A percentile compares a stretch with the other conserved stretches of the same genome.
Conservation (phyloP, 1,140 invertebrate genomes). For the Rhyzopertha dominica region DNA sequence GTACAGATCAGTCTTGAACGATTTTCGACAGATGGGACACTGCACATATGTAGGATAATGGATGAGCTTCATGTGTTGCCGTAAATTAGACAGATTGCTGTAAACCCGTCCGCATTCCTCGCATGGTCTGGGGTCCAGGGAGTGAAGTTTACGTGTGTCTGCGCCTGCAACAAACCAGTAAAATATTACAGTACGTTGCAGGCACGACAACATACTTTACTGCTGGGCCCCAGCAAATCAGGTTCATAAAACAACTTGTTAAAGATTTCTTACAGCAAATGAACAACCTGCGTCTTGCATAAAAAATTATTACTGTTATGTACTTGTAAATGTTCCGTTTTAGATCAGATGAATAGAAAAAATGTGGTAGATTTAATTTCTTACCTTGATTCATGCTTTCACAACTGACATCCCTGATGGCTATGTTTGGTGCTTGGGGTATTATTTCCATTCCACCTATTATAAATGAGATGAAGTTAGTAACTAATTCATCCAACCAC, state of each 20-base stretch:
- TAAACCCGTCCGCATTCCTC: conserved; percentile 72
- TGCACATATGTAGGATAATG: conserved; percentile 71
- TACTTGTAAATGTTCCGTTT: too few species aligned
- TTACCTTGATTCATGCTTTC: conserved; percentile 27
- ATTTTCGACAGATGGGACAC: conserved; percentile 68
- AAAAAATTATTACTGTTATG: too few species aligned
- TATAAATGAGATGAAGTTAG: conserved; percentile 2
- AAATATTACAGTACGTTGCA: conserved; percentile 29
- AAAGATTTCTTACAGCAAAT: too few species aligned
- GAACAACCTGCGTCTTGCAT: too few species aligned
- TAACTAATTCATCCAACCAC: neutral
- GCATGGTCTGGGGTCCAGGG: conserved; percentile 64
- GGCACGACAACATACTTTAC: conserved; percentile 24
- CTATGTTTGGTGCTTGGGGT: conserved; percentile 26
- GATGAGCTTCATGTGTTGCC: conserved; percentile 74
- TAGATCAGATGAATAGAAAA: too few species aligned
- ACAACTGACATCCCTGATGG: conserved; percentile 20
- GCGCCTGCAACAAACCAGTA: conserved; percentile 43
- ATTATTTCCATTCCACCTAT: conserved; percentile 40
- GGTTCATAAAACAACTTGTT: too few species aligned
- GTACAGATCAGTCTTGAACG: conserved; percentile 74
- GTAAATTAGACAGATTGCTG: conserved; percentile 74
- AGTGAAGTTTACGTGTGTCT: conserved; percentile 54
- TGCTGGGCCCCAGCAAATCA: conserved; percentile 22
- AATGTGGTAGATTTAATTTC: too few species aligned